Evolutionary conservation across 2,113 vertebrate species (phyloP).

Genomic region (Lophius piscatorius): DNA sequence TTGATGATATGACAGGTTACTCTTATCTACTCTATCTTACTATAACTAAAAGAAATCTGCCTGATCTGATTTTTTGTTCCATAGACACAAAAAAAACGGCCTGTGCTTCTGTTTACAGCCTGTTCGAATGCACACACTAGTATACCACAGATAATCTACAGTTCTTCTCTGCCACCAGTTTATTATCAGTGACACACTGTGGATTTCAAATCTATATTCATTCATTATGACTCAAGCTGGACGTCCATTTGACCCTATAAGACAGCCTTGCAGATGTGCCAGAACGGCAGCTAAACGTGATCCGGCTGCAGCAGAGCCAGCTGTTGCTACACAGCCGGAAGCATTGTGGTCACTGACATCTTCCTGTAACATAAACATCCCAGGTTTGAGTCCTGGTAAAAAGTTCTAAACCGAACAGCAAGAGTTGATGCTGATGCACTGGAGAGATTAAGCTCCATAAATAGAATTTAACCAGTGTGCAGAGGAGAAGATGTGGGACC

Average conservation of each 20-base stretch:
- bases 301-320: conserved; percentile 1
- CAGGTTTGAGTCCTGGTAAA: not conserved
- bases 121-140: not conserved
- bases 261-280: not conserved
- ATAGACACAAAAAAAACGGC: no score
- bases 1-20: no score
- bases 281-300: not conserved
- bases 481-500: no score
- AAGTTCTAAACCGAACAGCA: no score
- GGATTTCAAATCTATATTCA: not conserved
- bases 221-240: no score
- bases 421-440: no score
- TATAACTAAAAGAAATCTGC: no score
- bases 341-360: not conserved
- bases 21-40: no score
- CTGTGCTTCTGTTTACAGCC: not conserved
- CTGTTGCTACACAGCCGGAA: conserved; percentile 25
- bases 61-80: no score
- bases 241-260: conserved; percentile 8
- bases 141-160: not conserved
- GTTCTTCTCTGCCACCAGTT: no score
- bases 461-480: no score
- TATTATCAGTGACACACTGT: not conserved
- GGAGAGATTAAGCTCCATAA: no score
- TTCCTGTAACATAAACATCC: not conserved